Percentiles rank a stretch among this genome's conserved stretches.
phyloP scores from a whole-genome alignment of 1,140 invertebrate genomes.

The Macrobrachium nipponense region DNA sequence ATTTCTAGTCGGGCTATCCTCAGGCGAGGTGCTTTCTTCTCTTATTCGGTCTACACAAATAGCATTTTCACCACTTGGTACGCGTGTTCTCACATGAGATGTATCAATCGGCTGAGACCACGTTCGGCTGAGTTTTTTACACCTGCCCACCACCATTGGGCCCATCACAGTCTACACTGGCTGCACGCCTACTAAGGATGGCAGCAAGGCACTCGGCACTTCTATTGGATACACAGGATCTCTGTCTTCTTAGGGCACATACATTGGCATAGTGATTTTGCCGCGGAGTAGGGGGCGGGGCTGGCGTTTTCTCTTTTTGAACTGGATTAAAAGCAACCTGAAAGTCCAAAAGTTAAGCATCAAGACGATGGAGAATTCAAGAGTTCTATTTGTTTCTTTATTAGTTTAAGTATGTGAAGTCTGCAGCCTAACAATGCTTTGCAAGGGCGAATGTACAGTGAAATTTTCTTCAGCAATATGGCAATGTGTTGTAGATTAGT shows the following conservation, averaged over 20 bases:
- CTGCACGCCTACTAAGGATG: conserved; percentile 53
- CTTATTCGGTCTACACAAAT: conserved; percentile 45
- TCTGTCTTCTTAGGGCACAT: conserved; percentile 61
- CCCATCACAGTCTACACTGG: conserved; percentile 47
- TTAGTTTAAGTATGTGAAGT: too few relatives aligned
- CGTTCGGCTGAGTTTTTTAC: conserved; percentile 50
- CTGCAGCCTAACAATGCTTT: not conserved
- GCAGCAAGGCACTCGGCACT: conserved; percentile 57
- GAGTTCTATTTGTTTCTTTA: not conserved
- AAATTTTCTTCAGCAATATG: not conserved
- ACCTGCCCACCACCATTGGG: conserved; percentile 15
- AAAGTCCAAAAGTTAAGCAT: conserved; percentile 5
- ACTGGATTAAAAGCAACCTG: conserved; percentile 62
- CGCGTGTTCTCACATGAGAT: conserved; percentile 33
- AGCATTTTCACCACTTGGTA: conserved; percentile 48
- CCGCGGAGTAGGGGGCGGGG: conserved; percentile 45
- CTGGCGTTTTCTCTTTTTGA: conserved; percentile 26
- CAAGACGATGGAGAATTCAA: not conserved
- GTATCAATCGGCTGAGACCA: conserved; percentile 49
- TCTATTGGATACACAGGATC: conserved; percentile 57
- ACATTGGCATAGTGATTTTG: conserved; percentile 61
- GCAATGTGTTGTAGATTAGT: not conserved
- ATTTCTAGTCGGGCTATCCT: conserved; percentile 56
- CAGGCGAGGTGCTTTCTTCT: conserved; percentile 44
- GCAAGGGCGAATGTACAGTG: not conserved